These are phyloP conservation scores for Sterna hirundo DNA, from an alignment of 2,113 vertebrate species.

Conservation along the genomic window DNA sequence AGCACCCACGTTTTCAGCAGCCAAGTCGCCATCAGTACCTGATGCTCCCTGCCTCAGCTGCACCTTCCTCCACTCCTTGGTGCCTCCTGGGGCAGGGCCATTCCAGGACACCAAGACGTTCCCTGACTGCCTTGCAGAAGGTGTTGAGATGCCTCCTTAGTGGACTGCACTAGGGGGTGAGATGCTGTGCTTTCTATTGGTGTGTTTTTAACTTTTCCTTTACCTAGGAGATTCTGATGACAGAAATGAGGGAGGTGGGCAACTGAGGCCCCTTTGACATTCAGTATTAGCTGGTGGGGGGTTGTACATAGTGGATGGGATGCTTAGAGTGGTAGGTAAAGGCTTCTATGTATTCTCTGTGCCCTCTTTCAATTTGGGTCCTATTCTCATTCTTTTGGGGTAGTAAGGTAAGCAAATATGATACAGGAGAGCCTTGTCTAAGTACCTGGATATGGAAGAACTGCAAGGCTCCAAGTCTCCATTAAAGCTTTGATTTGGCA, in stretches of 20 bases:
- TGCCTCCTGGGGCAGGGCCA: background rate
- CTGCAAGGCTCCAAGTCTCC: background rate
- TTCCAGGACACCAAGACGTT: background rate
- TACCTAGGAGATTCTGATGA: background rate
- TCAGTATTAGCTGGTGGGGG: background rate
- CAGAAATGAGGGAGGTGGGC: background rate
- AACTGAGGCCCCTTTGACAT: background rate
- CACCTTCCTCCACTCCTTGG: background rate
- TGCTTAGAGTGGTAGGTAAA: background rate
- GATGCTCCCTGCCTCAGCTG: background rate
- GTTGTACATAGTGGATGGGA: background rate
- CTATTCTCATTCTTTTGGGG: background rate
- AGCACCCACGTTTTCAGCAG: background rate
- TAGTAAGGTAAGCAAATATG: background rate
- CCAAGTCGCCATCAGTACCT: background rate
- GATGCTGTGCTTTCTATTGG: background rate
- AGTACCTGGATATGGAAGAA: background rate
- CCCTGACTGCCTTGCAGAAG: background rate
- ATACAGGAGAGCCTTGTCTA: background rate
- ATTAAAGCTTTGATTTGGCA: constrained; percentile 12
- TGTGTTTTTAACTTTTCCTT: background rate
- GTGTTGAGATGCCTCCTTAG: background rate
- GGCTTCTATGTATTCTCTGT: background rate
- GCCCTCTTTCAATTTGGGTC: background rate
- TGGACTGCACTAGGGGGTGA: background rate